Evolutionary conservation across 2,113 vertebrate genomes (phyloP), one percentile per base, ranked within the genome.

Genomic region (Brachyhypopomus gauderio): DNA sequence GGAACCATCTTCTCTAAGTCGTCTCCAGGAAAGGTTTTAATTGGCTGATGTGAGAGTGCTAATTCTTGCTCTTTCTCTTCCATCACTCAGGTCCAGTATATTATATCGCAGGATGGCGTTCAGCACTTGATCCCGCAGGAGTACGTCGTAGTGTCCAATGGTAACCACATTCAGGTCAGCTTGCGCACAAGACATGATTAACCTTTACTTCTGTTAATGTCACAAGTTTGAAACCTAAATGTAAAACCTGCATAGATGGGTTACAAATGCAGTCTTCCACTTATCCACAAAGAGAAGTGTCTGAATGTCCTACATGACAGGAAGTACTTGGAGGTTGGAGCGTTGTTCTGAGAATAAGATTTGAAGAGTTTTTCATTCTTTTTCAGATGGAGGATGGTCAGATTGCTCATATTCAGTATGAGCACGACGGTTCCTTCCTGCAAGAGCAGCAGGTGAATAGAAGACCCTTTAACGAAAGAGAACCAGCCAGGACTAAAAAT

Each of bases 321-420:
- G 45, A 52, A 52, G 45, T 52, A 1, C 12, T 36, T 17, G 7
- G 64, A 20, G 64, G 30, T 67, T 67, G 9, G 17, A 36, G 27
- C 6, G 7, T 34, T 66, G 30, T 63, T 27, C 22, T 27, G 22
- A 63, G 8, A 27, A 34, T 19, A 19, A 17, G 30, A 12, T 5
- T 4, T 12, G 45, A 52, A 14, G 45, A 12, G 55, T 20, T 67
- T n/a, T 0, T 74, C 23, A 9, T 84, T 34, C 83, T 58, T 56
- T 81, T 55, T 71, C 83, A 99, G 97, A 95, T 99, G 23, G 93
- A 96, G 86, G 97, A 99, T 1, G 96, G 96, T 62, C 97, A 97
- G 85, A 97, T 99, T 82, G 94, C 95, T 82, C 95, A 96, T 86
- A 98, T 99, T 85, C 97, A 98, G 89, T 98, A 99, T 0, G 97